Base-by-base conservation (phyloP, 2,113 vertebrate species). In the Gila orcuttii region DNA sequence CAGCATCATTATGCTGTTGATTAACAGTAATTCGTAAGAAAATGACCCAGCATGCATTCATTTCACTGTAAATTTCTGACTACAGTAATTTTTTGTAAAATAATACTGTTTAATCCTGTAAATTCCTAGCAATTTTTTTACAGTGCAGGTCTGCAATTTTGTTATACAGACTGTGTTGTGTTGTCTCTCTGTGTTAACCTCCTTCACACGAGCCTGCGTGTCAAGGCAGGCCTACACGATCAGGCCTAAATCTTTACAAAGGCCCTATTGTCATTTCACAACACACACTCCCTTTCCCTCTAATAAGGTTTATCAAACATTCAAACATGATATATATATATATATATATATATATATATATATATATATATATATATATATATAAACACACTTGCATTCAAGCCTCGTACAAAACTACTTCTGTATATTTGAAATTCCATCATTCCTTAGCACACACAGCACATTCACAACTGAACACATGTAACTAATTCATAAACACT, bases 221-320 rank as follows among this genome's bases (percentile, higher is more conserved):
- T 66, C 42, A 80, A 80, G 59, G 39, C 79, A 80, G 79, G 59
- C 79, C 79, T 31, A 64, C 39, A 19, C 47, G 79, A 31, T 80
- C 59, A 64, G 79, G 79, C 59, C 59, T 80, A 64, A 15, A 47
- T 66, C 64, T 80, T 64, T 47, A 66, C 79, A 80, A 80, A 64
- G 59, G 59, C 39, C 79, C 57, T 66, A n/a, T 47, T 64, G 59
- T 28, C 25, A 64, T 64, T 47, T 66, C 39, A 19, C 36, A 80
- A 45, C 39, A 80, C 79, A 64, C n/a, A 28, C 59, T 64, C 39
- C 39, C 2, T 80, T 64, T 64, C n/a, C 59, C 9, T 80, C 79
- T 42, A 42, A 42, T 42, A 10, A 42, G 42, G 42, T 42, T 42
- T 42, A 42, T 42, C 39, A 42, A 42, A 42, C 39, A 42, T 42